phyloP scores from a whole-genome alignment of 2,113 vertebrate genomes.

The Barbus barbus region DNA sequence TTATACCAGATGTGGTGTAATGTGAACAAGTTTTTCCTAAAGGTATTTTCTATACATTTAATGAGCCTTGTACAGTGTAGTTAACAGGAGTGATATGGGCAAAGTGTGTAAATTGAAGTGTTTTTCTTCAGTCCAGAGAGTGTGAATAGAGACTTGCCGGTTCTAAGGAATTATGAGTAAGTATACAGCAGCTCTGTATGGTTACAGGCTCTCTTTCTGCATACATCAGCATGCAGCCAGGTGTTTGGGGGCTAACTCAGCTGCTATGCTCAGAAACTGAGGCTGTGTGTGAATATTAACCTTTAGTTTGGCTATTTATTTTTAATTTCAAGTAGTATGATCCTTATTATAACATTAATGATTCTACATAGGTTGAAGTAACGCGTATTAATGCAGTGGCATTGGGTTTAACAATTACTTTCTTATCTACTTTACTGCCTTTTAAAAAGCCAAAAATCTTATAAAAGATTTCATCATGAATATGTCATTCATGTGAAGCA shows the following conservation, averaged over 20 bases:
- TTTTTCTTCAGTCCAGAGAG: slow-evolving; percentile 79
- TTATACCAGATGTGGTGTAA: neutral
- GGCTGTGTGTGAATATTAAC: slow-evolving; percentile 5
- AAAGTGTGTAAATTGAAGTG: slow-evolving; percentile 40
- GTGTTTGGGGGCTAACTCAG: slow-evolving; percentile 26
- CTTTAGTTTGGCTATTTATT: slow-evolving; percentile 1
- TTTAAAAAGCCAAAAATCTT: neutral
- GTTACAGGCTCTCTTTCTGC: slow-evolving; percentile 33
- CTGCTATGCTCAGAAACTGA: slow-evolving; percentile 26
- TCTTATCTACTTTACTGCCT: neutral
- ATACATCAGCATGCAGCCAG: slow-evolving; percentile 17
- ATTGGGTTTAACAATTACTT: neutral
- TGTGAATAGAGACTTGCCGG: slow-evolving; percentile 81
- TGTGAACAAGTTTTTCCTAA: neutral
- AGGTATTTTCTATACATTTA: neutral
- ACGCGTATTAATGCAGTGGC: neutral
- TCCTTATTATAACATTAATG: neutral
- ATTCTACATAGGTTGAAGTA: neutral
- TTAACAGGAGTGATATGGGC: neutral
- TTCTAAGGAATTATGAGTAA: slow-evolving; percentile 91
- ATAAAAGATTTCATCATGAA: neutral
- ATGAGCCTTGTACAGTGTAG: neutral
- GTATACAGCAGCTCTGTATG: slow-evolving; percentile 69
- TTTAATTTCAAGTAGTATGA: neutral
- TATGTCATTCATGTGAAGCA: neutral